Conservation (phyloP, 2,113 vertebrate species). For the Nicator chloris region DNA sequence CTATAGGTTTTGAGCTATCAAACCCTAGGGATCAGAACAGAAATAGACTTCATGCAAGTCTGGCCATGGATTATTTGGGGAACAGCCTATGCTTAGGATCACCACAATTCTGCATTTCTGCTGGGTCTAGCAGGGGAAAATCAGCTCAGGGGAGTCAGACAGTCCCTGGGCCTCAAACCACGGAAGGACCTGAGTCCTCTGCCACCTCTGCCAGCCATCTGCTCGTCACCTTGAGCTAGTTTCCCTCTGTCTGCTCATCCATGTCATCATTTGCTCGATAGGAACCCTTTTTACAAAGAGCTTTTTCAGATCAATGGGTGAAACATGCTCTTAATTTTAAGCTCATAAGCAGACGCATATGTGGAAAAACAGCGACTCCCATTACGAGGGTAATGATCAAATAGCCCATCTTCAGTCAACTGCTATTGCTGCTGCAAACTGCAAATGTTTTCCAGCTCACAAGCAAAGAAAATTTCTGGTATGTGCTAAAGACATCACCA, state of each 20-base stretch:
- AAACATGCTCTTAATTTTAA: constrained; percentile 30
- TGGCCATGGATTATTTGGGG: neutral
- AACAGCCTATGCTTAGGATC: neutral
- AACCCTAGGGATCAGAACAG: neutral
- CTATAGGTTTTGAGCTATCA: neutral
- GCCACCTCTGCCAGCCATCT: neutral
- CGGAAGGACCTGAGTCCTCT: rapidly evolving
- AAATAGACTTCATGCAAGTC: neutral
- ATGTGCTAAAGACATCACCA: constrained; percentile 29
- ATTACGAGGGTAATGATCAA: constrained; percentile 13
- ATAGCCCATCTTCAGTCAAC: neutral
- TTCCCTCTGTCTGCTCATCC: constrained; percentile 5
- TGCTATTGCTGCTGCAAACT: neutral
- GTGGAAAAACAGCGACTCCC: neutral
- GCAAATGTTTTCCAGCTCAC: constrained; percentile 4
- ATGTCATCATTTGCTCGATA: neutral
- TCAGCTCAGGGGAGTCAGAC: neutral
- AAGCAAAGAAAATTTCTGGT: constrained; percentile 32
- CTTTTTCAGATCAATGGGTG: constrained; percentile 39
- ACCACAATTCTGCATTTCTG: neutral
- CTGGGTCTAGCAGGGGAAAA: neutral
- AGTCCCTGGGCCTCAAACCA: neutral
- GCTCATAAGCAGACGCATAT: neutral
- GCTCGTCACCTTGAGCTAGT: neutral
- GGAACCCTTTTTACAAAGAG: constrained; percentile 19